These are phyloP conservation scores for Leptopilina boulardi DNA, from an alignment of 1,140 invertebrate genomes.

Conservation along the genomic window DNA sequence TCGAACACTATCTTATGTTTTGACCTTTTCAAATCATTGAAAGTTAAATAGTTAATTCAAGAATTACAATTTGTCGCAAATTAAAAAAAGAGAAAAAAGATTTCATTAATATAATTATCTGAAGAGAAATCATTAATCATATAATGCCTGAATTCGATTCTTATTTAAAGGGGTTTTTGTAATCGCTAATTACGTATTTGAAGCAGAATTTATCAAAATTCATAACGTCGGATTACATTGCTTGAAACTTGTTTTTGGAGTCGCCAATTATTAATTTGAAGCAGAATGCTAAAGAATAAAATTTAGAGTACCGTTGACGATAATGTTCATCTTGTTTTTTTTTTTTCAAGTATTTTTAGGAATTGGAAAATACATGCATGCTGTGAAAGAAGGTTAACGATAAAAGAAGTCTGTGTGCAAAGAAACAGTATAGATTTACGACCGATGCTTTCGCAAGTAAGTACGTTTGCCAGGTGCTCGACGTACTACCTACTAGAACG, in stretches of 20 bases:
- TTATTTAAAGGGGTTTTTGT: neutral
- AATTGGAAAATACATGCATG: constrained; percentile 15
- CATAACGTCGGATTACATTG: no score
- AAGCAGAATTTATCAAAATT: no score
- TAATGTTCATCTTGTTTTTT: constrained; percentile 1
- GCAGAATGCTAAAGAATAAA: no score
- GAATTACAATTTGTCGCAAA: neutral
- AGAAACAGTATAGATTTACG: constrained; percentile 58
- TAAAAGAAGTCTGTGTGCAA: constrained; percentile 53
- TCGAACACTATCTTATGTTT: neutral
- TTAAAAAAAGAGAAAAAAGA: no score
- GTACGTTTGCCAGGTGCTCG: constrained; percentile 58
- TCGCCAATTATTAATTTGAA: no score
- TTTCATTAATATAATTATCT: no score
- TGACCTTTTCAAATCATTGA: neutral
- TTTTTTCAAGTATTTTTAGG: constrained; percentile 7
- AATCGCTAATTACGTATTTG: no score
- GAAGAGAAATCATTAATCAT: no score
- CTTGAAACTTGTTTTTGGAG: no score
- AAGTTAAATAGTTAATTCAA: neutral
- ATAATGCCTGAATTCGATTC: neutral
- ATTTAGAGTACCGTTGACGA: constrained; percentile 15
- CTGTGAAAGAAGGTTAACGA: constrained; percentile 22
- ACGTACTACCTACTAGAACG: constrained; percentile 45
- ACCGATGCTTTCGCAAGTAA: constrained; percentile 44